These are phyloP conservation scores for Dilophus febrilis DNA, from an alignment of 2,888 invertebrate genomes.

Conservation along the genomic window DNA sequence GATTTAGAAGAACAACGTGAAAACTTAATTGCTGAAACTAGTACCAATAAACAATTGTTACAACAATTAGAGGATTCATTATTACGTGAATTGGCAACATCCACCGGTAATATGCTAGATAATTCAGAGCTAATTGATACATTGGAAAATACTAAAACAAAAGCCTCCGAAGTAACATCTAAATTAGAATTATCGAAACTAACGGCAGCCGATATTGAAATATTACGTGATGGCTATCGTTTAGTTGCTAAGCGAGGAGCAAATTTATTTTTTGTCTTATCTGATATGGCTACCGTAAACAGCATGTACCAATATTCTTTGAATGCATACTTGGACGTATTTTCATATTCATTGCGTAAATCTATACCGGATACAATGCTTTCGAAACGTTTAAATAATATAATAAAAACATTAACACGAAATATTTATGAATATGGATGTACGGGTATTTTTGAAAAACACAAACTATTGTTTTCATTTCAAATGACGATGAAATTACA, in stretches of 20 bases:
- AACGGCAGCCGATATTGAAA: slow-evolving; percentile 68
- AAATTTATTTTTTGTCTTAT: slow-evolving; percentile 75
- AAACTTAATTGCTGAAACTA: slow-evolving; percentile 63
- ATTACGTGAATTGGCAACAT: slow-evolving; percentile 65
- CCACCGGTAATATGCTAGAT: slow-evolving; percentile 84
- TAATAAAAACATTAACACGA: slow-evolving; percentile 68
- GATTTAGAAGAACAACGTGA: slow-evolving; percentile 82
- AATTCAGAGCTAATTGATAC: slow-evolving; percentile 73
- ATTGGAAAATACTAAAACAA: slow-evolving; percentile 74
- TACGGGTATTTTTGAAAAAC: slow-evolving; percentile 80
- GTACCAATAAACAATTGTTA: slow-evolving; percentile 67
- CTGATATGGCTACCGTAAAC: slow-evolving; percentile 78
- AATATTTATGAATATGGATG: slow-evolving; percentile 86
- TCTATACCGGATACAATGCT: slow-evolving; percentile 69
- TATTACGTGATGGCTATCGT: slow-evolving; percentile 67
- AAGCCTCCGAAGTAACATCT: slow-evolving; percentile 64
- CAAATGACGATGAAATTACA: slow-evolving; percentile 77
- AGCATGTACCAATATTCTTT: slow-evolving; percentile 88
- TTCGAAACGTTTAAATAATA: slow-evolving; percentile 54
- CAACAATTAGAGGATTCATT: slow-evolving; percentile 74
- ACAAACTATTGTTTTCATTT: slow-evolving; percentile 79
- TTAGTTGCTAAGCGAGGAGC: slow-evolving; percentile 75
- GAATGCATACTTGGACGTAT: slow-evolving; percentile 69
- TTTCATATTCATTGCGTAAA: slow-evolving; percentile 61
- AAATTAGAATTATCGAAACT: slow-evolving; percentile 60